Evolutionary conservation across 1,140 invertebrate species (phyloP).

Genomic region (Brachionus asplanchnoidis): DNA sequence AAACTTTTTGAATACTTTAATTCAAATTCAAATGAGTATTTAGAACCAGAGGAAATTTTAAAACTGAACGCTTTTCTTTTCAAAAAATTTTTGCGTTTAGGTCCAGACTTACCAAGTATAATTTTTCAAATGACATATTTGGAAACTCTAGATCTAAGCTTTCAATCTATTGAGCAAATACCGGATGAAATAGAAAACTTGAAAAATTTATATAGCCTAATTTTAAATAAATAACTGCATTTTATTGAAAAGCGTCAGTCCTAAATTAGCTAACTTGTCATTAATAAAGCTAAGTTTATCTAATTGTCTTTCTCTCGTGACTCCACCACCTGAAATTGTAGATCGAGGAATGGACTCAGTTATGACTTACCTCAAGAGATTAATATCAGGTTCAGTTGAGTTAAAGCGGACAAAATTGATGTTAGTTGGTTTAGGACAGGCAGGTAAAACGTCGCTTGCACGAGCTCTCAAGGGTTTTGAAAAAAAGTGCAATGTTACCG

Average conservation of each 20-base stretch:
- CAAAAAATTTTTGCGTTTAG: conserved; percentile 14
- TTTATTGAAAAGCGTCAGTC: conserved; percentile 43
- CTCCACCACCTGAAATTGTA: conserved; percentile 52
- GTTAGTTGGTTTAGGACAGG: conserved; percentile 55
- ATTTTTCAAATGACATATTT: neutral
- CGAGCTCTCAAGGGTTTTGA: neutral
- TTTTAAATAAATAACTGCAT: conserved; percentile 28
- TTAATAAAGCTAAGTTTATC: conserved; percentile 48
- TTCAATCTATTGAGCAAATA: conserved; percentile 44
- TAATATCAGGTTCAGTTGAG: conserved; percentile 47
- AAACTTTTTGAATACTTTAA: conserved; percentile 9
- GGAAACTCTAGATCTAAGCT: conserved; percentile 41
- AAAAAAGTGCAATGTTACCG: conserved; percentile 47
- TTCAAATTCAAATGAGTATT: conserved; percentile 6
- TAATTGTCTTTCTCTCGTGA: conserved; percentile 50
- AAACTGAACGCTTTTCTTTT: conserved; percentile 21
- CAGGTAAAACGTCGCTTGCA: conserved; percentile 54
- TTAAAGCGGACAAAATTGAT: conserved; percentile 55
- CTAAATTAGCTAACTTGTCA: conserved; percentile 47
- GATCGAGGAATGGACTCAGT: conserved; percentile 48
- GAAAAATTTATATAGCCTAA: conserved; percentile 19
- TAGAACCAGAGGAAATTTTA: conserved; percentile 2
- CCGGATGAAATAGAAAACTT: conserved; percentile 39
- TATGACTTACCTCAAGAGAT: conserved; percentile 49
- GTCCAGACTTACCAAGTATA: neutral